phyloP scores from a whole-genome alignment of 1,140 invertebrate species.

The Dendroctonus ponderosae region DNA sequence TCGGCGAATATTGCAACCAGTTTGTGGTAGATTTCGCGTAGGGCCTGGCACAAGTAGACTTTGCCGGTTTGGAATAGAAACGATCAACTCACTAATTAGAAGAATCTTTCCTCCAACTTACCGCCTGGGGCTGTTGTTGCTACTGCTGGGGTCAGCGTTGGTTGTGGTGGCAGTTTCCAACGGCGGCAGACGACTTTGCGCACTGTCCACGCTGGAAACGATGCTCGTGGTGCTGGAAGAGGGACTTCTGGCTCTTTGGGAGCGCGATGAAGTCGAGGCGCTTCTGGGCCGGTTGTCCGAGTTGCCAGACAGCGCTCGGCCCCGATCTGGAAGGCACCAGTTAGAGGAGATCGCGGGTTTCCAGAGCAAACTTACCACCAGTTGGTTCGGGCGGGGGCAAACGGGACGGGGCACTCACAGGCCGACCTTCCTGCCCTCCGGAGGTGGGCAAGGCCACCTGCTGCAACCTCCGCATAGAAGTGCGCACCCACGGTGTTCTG shows the following conservation, averaged over 20 bases:
- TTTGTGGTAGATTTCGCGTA: too few species aligned
- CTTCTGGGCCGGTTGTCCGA: constrained; percentile 42
- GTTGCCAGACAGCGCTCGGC: constrained; percentile 29
- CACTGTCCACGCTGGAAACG: constrained; percentile 45
- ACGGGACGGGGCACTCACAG: constrained; percentile 47
- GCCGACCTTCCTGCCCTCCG: constrained; percentile 24
- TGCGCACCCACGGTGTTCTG: constrained; percentile 43
- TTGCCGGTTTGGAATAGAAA: too few species aligned
- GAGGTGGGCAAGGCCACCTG: constrained; percentile 41
- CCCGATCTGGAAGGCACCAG: not conserved
- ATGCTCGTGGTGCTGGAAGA: constrained; percentile 48
- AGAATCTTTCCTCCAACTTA: not conserved
- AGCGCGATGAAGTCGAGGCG: constrained; percentile 46
- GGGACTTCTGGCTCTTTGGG: constrained; percentile 43
- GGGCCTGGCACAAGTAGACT: too few species aligned
- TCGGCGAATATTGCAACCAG: too few species aligned
- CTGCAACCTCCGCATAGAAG: constrained; percentile 47
- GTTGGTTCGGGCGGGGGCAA: constrained; percentile 27
- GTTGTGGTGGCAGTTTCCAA: not conserved
- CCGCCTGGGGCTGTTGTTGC: constrained; percentile 5
- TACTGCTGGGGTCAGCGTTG: not conserved
- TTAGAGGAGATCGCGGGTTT: too few species aligned
- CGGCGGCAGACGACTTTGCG: constrained; percentile 35
- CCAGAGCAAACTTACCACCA: constrained; percentile 6
- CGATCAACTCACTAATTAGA: too few species aligned